Evolutionary conservation across 2,113 vertebrate genomes (phyloP), one percentile per base, ranked within the genome.

Genomic region (Pteruthius melanotis): DNA sequence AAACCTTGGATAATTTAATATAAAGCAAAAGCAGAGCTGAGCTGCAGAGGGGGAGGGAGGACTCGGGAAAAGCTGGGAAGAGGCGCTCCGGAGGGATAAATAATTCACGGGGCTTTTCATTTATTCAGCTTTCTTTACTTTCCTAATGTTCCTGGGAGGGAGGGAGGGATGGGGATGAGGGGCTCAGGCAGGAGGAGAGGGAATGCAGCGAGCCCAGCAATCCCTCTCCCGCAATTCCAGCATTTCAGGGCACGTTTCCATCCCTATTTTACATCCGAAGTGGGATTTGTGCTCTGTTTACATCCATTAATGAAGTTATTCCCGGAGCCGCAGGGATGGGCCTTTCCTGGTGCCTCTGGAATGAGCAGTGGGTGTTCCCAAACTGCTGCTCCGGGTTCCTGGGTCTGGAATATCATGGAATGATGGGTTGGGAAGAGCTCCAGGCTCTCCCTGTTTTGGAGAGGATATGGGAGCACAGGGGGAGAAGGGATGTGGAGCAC

Each of bases 61-160:
- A 31, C n/a, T 54, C 59, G 21, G 68, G 33, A 61, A 78, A 91
- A 71, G 65, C 75, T 52, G 82, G 49, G 66, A 66, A 70, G 59
- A 95, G 75, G 13, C 0, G 6, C 71, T 88, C 95, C 72, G 6
- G 83, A 13, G 11, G 2, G 33, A 82, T 97, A 93, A 97, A 97
- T 97, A 93, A 97, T 96, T 97, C 33, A 97, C 91, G 13, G 19
- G 14, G 56, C 26, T 53, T 90, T 92, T 95, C 56, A 96, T 96
- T 97, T 96, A 96, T 97, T 96, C 94, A 96, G 94, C 74, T 86
- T 95, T 95, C 95, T 97, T 95, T 95, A 80, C 95, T 95, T 97
- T 96, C 44, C 76, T 94, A 68, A 96, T 75, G 76, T 96, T 92
- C 79, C 88, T 60, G 79, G 20, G 94, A 90, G 95, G 42, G 15